phyloP scores from a whole-genome alignment of 2,888 invertebrate genomes.

The Syrista parreyssii region DNA sequence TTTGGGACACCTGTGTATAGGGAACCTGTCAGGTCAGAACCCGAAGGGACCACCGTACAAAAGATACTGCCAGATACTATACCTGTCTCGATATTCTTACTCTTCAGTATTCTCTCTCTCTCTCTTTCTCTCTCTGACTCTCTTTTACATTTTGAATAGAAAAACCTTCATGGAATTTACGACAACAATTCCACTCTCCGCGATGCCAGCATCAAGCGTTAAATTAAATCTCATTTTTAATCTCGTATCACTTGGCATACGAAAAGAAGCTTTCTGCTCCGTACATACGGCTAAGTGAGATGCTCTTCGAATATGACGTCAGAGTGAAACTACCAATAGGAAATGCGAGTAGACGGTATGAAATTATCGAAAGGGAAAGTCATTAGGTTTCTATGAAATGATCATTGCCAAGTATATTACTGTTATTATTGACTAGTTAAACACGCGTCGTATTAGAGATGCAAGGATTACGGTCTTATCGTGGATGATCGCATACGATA shows the following conservation, averaged over 20 bases:
- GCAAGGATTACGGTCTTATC: neutral
- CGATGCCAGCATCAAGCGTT: neutral
- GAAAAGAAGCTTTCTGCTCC: neutral
- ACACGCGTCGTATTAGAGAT: neutral
- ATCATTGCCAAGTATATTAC: neutral
- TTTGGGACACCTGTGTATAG: constrained; percentile 33
- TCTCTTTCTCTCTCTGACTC: neutral
- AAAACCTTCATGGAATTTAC: neutral
- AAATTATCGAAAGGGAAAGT: neutral
- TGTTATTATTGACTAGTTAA: neutral
- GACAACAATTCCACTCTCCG: neutral
- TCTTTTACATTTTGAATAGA: neutral
- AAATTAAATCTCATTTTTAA: neutral
- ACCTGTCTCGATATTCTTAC: neutral
- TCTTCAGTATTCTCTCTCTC: neutral
- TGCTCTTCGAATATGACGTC: neutral
- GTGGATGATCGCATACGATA: neutral
- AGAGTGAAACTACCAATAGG: neutral
- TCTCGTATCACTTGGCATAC: neutral
- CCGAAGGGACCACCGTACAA: constrained; percentile 34
- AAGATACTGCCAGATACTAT: constrained; percentile 26
- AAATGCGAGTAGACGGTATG: neutral
- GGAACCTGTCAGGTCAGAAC: constrained; percentile 9
- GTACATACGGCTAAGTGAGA: neutral
- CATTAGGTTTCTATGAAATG: neutral